Conservation (phyloP, 2,888 invertebrate species). For the Meloe dianella region DNA sequence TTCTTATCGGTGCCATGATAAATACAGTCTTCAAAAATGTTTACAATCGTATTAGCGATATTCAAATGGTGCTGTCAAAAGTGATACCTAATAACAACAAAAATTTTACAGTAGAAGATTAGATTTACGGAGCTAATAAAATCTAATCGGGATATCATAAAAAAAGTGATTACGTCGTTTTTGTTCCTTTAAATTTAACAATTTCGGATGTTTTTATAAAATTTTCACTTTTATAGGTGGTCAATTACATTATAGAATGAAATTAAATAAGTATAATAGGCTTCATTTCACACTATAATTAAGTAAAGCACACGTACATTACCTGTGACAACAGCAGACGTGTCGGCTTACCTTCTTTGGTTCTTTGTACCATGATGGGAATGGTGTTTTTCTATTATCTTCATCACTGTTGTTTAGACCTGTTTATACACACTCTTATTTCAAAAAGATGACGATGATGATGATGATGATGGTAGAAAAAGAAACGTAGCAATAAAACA, state of each 20-base stretch:
- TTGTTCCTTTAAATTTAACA: background rate
- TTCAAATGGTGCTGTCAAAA: too few relatives aligned
- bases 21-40: too few relatives aligned
- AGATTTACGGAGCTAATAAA: background rate
- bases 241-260: conserved; percentile 33
- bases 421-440: conserved; percentile 33
- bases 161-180: background rate
- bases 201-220: conserved; percentile 26
- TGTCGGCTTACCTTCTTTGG: conserved; percentile 33
- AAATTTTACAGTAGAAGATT: background rate
- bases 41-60: too few relatives aligned
- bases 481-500: background rate
- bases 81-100: background rate
- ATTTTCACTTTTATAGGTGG: conserved; percentile 35
- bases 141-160: background rate
- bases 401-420: conserved; percentile 34
- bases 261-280: conserved; percentile 36
- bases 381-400: conserved; percentile 35
- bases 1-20: too few relatives aligned
- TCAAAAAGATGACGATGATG: conserved; percentile 13
- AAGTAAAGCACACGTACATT: conserved; percentile 37
- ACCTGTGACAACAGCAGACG: conserved; percentile 36
- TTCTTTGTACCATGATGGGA: conserved; percentile 29
- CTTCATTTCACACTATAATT: conserved; percentile 36
- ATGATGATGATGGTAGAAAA: background rate